These are phyloP conservation scores for Trematomus loennbergii DNA, from an alignment of 2,113 vertebrate species.

Conservation along the genomic window DNA sequence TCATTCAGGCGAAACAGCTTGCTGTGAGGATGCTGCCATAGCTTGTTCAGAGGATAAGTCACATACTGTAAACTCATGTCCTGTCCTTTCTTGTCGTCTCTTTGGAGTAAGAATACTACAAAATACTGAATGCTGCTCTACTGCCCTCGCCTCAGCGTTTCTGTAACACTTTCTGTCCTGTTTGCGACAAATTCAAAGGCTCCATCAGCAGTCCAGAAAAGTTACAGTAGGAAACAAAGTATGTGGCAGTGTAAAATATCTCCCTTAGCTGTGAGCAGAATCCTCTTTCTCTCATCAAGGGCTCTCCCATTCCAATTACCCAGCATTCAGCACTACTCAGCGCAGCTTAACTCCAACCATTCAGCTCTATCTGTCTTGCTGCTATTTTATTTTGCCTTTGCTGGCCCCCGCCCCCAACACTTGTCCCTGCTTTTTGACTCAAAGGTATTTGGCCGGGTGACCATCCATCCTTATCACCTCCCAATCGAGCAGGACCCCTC, in stretches of 20 bases:
- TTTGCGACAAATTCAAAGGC: slow-evolving; percentile 10
- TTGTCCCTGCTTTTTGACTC: slow-evolving; percentile 55
- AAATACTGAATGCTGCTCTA: not conserved
- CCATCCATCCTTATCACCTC: slow-evolving; percentile 70
- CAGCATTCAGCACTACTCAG: slow-evolving; percentile 42
- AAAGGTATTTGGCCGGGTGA: slow-evolving; percentile 67
- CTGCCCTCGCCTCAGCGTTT: not conserved
- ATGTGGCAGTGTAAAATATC: slow-evolving; percentile 29
- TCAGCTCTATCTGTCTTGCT: slow-evolving; percentile 22
- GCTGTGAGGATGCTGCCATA: slow-evolving; percentile 21
- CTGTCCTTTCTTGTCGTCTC: slow-evolving; percentile 19
- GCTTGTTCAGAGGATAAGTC: slow-evolving; percentile 21
- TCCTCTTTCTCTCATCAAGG: slow-evolving; percentile 61
- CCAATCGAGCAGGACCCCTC: slow-evolving; percentile 68
- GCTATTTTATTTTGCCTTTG: not conserved
- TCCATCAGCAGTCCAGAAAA: slow-evolving; percentile 23
- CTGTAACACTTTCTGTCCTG: slow-evolving; percentile 5
- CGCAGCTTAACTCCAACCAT: slow-evolving; percentile 35
- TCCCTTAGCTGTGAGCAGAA: slow-evolving; percentile 49
- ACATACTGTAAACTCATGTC: slow-evolving; percentile 4
- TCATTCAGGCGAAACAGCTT: slow-evolving; percentile 26
- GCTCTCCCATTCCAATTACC: slow-evolving; percentile 61
- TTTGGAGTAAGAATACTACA: not conserved
- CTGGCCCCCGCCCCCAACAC: slow-evolving; percentile 5
- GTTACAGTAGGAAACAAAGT: slow-evolving; percentile 38